Evolutionary conservation across 2,888 invertebrate genomes (phyloP).

Genomic region (Hirtodrosophila trivittata): DNA sequence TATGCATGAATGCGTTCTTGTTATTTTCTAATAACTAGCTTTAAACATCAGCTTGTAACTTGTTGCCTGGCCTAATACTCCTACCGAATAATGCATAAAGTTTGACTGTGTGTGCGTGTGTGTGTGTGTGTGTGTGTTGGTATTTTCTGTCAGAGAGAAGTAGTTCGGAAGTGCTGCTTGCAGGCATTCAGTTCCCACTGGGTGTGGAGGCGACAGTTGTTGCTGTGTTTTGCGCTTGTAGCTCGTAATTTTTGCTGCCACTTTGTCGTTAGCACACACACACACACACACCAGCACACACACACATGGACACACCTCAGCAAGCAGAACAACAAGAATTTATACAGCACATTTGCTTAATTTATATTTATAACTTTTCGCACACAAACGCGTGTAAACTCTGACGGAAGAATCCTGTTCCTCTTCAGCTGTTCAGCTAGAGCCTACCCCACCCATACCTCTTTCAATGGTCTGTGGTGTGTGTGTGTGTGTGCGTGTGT

Average conservation of each 20-base stretch:
- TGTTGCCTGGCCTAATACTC: neutral
- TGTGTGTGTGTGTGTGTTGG: conserved; percentile 7
- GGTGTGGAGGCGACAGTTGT: conserved; percentile 12
- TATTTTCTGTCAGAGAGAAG: neutral
- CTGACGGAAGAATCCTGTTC: conserved; percentile 23
- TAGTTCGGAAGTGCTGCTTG: neutral
- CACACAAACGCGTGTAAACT: conserved; percentile 46
- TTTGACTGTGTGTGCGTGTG: conserved; percentile 2
- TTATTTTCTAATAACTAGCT: too few species aligned
- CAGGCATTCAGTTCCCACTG: conserved; percentile 22
- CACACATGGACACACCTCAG: conserved; percentile 25
- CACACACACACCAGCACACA: conserved; percentile 15
- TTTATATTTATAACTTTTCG: conserved; percentile 77
- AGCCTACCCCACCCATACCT: too few species aligned
- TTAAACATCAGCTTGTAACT: too few species aligned
- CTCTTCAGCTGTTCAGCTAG: neutral
- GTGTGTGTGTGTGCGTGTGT: conserved; percentile 10
- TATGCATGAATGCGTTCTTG: neutral
- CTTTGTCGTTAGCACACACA: conserved; percentile 43
- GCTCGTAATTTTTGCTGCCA: conserved; percentile 70
- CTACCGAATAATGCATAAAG: neutral
- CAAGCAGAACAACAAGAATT: conserved; percentile 62
- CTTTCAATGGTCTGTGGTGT: neutral
- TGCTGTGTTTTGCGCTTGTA: conserved; percentile 45
- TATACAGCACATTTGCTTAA: conserved; percentile 78